phyloP scores from a whole-genome alignment of 2,797 vertebrate species.

The Myioborus miniatus region DNA sequence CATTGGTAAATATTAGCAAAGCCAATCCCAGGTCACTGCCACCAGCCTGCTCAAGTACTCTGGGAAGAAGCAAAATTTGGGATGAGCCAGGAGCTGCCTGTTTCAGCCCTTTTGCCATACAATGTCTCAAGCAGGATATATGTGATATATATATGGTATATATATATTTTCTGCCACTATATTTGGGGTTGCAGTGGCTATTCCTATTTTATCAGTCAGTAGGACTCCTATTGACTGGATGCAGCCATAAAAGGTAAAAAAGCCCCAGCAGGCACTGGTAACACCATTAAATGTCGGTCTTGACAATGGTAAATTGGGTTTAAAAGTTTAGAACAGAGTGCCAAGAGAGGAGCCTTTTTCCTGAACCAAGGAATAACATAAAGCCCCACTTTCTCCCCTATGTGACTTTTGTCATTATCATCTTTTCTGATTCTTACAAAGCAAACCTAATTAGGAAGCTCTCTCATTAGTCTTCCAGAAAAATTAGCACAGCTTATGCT shows the following conservation, averaged over 20 bases:
- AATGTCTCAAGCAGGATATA: neutral
- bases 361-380: slow-evolving; percentile 60
- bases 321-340: slow-evolving; percentile 35
- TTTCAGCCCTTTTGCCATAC: neutral
- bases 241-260: slow-evolving; percentile 49
- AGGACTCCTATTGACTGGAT: slow-evolving; percentile 18
- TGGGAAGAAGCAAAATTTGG: neutral
- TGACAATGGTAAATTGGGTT: slow-evolving; percentile 19
- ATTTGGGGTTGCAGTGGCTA: slow-evolving; percentile 29
- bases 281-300: neutral
- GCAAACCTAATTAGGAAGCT: slow-evolving; percentile 96
- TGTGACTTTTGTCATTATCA: slow-evolving; percentile 84
- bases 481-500: slow-evolving; percentile 97
- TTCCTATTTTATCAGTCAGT: slow-evolving; percentile 12
- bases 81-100: neutral
- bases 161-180: neutral
- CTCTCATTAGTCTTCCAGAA: slow-evolving; percentile 98
- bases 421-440: slow-evolving; percentile 91
- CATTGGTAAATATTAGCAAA: neutral
- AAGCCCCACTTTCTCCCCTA: slow-evolving; percentile 76
- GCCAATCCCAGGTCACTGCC: neutral
- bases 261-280: slow-evolving; percentile 7
- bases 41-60: neutral
- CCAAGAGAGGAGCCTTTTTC: slow-evolving; percentile 22
- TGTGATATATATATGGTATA: neutral